A percentile compares a stretch with the other conserved stretches of the same genome.
Conservation (phyloP, 2,888 invertebrate species). For the Bembecia ichneumoniformis region DNA sequence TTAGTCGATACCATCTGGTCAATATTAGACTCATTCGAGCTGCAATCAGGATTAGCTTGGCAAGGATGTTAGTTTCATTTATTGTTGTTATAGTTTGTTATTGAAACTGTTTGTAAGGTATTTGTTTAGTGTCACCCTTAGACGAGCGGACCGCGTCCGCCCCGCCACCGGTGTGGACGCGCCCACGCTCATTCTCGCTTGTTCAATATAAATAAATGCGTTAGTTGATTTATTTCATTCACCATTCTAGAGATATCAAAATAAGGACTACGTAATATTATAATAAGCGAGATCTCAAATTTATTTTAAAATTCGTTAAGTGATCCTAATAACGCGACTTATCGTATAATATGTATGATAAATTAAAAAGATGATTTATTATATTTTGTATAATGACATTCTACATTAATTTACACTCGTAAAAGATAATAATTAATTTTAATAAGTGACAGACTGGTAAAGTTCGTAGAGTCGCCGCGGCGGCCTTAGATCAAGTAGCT, state of each 20-base stretch:
- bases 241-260: slow-evolving; percentile 67
- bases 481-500: slow-evolving; percentile 71
- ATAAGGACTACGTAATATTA: slow-evolving; percentile 65
- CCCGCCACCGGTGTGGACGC: slow-evolving; percentile 18
- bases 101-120: slow-evolving; percentile 41
- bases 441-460: slow-evolving; percentile 73
- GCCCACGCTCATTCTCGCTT: slow-evolving; percentile 49
- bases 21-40: slow-evolving; percentile 67
- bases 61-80: slow-evolving; percentile 56
- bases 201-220: slow-evolving; percentile 42
- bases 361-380: slow-evolving; percentile 64
- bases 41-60: slow-evolving; percentile 62
- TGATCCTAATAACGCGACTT: slow-evolving; percentile 67
- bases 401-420: slow-evolving; percentile 69
- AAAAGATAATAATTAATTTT: slow-evolving; percentile 72
- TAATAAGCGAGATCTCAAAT: slow-evolving; percentile 72
- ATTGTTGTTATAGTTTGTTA: slow-evolving; percentile 57
- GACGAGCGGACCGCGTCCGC: slow-evolving; percentile 8
- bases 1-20: slow-evolving; percentile 63
- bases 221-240: slow-evolving; percentile 62
- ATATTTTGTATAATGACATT: slow-evolving; percentile 70
- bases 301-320: slow-evolving; percentile 67
- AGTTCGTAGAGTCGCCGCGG: slow-evolving; percentile 71
- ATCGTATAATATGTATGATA: slow-evolving; percentile 57
- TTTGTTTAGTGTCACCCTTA: slow-evolving; percentile 53